Conservation (phyloP, 2,888 invertebrate genomes). For the Hyalella azteca region DNA sequence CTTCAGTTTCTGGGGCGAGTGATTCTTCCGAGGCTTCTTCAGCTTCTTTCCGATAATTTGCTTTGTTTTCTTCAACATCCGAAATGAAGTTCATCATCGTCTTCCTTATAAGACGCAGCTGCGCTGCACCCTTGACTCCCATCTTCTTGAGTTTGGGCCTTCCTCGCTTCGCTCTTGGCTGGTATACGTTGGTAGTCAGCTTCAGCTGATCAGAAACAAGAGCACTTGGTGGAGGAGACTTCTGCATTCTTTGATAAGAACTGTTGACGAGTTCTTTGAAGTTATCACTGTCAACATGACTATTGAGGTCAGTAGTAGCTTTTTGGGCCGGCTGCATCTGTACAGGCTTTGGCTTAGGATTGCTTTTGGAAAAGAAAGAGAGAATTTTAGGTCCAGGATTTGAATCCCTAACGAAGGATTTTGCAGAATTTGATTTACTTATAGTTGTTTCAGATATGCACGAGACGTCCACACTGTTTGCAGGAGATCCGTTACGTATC, state of each 20-base stretch:
- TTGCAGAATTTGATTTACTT: neutral
- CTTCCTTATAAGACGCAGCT: constrained; percentile 50
- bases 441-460: neutral
- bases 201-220: neutral
- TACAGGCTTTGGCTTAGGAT: constrained; percentile 4
- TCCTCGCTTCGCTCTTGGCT: constrained; percentile 15
- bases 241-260: constrained; percentile 4
- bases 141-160: constrained; percentile 37
- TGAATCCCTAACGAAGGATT: neutral
- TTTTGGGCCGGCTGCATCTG: neutral
- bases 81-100: constrained; percentile 50
- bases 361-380: constrained; percentile 9
- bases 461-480: neutral
- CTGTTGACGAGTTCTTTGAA: constrained; percentile 13
- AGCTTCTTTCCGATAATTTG: neutral
- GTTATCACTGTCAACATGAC: neutral
- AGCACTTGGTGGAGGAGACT: neutral
- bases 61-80: constrained; percentile 30
- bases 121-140: constrained; percentile 53
- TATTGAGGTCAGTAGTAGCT: neutral
- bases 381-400: neutral
- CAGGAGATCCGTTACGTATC: neutral
- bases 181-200: neutral
- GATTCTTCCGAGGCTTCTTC: constrained; percentile 19
- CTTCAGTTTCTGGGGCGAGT: neutral